Evolutionary conservation across 2,797 vertebrate species (phyloP).

Genomic region (Anolis apletophallus): DNA sequence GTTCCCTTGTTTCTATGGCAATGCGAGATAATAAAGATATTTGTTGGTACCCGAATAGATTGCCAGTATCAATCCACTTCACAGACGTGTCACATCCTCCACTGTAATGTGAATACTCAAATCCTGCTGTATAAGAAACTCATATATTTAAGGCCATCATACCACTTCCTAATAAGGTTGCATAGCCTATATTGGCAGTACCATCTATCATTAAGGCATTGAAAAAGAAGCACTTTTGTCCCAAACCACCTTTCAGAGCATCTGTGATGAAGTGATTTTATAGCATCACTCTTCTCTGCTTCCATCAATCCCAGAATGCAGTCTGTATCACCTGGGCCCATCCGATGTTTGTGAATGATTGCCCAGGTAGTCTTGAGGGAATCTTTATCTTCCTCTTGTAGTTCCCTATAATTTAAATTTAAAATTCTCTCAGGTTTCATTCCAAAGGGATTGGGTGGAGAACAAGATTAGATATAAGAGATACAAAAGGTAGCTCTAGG

Average conservation of each 20-base stretch:
- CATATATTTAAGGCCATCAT: constrained; percentile 73
- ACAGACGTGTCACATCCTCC: constrained; percentile 63
- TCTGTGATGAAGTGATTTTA: constrained; percentile 75
- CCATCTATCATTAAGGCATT: constrained; percentile 75
- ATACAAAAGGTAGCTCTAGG: constrained; percentile 43
- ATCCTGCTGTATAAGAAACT: constrained; percentile 71
- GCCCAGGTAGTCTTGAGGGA: constrained; percentile 65
- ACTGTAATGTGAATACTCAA: constrained; percentile 73
- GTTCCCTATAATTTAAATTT: constrained; percentile 66
- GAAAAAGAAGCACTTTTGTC: constrained; percentile 73
- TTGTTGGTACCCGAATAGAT: constrained; percentile 67
- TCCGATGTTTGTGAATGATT: constrained; percentile 70
- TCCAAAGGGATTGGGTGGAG: constrained; percentile 16
- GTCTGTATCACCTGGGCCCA: constrained; percentile 67
- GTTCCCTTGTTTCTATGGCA: constrained; percentile 59
- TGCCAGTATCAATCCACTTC: constrained; percentile 71
- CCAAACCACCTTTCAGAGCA: constrained; percentile 73
- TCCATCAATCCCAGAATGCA: constrained; percentile 68
- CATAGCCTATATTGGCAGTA: constrained; percentile 70
- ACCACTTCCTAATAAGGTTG: constrained; percentile 74
- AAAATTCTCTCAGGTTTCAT: constrained; percentile 62
- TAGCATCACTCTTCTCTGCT: constrained; percentile 69
- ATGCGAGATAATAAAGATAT: constrained; percentile 55
- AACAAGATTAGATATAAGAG: constrained; percentile 50
- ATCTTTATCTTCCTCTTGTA: constrained; percentile 59